Evolutionary conservation across 2,113 vertebrate species (phyloP).

Genomic region (Notiomystis cincta): DNA sequence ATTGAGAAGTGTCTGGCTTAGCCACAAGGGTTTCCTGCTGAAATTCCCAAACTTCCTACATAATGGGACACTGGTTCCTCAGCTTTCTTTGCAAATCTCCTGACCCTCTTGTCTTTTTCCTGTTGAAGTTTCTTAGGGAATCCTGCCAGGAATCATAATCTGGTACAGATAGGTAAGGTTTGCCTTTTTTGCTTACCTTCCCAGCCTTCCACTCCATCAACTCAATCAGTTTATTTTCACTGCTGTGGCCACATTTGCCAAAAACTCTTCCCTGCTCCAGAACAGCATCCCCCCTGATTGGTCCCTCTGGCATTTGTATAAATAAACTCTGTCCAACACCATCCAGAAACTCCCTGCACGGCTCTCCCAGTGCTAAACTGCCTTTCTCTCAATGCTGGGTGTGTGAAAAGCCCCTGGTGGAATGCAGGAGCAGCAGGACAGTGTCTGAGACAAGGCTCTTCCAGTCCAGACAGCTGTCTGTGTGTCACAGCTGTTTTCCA

Average conservation of each 20-base stretch:
- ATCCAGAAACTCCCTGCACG: not conserved
- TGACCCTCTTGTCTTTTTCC: not conserved
- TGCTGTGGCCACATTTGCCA: not conserved
- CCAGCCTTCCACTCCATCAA: not conserved
- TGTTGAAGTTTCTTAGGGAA: not conserved
- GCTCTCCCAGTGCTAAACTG: not conserved
- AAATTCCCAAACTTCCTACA: not conserved
- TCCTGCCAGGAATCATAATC: not conserved
- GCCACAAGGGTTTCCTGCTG: not conserved
- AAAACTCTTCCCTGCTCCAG: not conserved
- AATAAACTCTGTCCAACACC: not conserved
- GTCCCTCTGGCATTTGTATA: not conserved
- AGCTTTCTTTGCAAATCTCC: not conserved
- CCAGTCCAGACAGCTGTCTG: not conserved
- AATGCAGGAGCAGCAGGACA: not conserved
- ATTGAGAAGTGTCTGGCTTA: not conserved
- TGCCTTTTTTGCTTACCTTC: not conserved
- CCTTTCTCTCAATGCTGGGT: not conserved
- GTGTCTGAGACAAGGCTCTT: not conserved
- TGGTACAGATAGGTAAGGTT: no score
- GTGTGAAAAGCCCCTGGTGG: not conserved
- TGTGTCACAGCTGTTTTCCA: not conserved
- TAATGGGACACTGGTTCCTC: not conserved
- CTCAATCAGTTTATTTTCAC: not conserved
- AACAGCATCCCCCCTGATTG: not conserved